Conservation (phyloP, 2,113 vertebrate species). For the Notothenia coriiceps region DNA sequence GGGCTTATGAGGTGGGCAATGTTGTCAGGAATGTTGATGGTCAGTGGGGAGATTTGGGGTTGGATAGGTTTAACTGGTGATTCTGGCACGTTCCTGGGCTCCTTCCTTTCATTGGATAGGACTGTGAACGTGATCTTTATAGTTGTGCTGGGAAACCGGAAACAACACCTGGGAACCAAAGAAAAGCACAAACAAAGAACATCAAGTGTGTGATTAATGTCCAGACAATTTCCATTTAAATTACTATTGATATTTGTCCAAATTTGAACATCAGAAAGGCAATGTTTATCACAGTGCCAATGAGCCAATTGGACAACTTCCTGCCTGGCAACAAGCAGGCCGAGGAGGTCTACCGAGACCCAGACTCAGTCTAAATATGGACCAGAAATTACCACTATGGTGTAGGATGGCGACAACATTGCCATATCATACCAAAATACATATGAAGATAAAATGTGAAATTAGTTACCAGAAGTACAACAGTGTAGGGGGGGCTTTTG, state of each 20-base stretch:
- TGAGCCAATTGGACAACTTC: background rate
- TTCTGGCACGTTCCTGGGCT: conserved; percentile 92
- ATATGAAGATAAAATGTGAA: background rate
- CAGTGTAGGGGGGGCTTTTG: background rate
- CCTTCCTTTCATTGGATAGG: conserved; percentile 92
- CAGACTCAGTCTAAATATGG: conserved; percentile 70
- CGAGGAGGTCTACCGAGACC: conserved; percentile 11
- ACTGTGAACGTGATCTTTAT: conserved; percentile 99
- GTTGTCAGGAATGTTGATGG: conserved; percentile 99
- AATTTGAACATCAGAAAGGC: background rate
- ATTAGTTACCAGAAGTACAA: background rate
- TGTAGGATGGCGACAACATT: no score
- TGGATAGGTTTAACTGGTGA: conserved; percentile 95
- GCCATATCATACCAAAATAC: background rate
- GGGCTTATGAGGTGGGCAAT: conserved; percentile 98
- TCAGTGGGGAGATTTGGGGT: conserved; percentile 95
- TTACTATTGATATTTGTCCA: background rate
- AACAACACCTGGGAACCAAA: conserved; percentile 89
- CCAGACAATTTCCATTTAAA: background rate
- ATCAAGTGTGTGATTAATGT: background rate
- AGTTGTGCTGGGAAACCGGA: conserved; percentile 98
- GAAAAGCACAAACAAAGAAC: background rate
- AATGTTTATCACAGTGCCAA: background rate
- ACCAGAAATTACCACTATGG: conserved; percentile 5
- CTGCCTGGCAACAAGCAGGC: conserved; percentile 44